Evolutionary conservation across 2,888 invertebrate genomes (phyloP).

Genomic region (Oasisia sp.): DNA sequence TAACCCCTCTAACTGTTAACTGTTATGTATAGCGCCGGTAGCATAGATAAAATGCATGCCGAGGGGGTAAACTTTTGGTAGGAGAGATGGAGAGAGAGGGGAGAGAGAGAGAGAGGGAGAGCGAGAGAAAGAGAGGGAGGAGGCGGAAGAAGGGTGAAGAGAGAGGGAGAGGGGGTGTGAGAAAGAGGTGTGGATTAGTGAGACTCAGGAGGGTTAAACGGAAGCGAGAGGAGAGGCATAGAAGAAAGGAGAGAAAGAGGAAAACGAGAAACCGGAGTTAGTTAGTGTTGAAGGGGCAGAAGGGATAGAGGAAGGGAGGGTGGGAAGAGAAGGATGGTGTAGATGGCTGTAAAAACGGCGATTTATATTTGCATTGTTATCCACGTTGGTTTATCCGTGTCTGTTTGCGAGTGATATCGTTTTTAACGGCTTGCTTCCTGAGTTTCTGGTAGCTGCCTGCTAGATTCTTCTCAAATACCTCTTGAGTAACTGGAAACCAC

Average conservation of each 20-base stretch:
- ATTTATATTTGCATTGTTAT: background rate
- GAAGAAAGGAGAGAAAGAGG: background rate
- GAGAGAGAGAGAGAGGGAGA: background rate
- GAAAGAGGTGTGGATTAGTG: background rate
- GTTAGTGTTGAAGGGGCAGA: background rate
- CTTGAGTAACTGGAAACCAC: background rate
- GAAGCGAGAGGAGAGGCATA: too few species aligned
- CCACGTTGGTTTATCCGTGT: background rate
- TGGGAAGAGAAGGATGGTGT: background rate
- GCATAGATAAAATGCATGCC: too few species aligned
- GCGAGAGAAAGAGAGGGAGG: background rate
- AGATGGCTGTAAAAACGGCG: background rate
- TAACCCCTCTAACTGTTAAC: too few species aligned
- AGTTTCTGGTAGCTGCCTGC: background rate
- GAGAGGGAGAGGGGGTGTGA: background rate
- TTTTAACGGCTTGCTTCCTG: background rate
- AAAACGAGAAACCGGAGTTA: too few species aligned
- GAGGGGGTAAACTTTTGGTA: too few species aligned
- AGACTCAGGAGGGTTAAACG: background rate
- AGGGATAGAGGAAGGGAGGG: background rate
- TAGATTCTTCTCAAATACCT: background rate
- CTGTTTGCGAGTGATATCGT: background rate
- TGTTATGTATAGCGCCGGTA: too few species aligned
- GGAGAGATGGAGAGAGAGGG: too few species aligned
- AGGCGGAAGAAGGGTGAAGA: background rate